These are phyloP conservation scores for Masnerella sp. DNA, from an alignment of 2,888 invertebrate species.

Conservation along the genomic window DNA sequence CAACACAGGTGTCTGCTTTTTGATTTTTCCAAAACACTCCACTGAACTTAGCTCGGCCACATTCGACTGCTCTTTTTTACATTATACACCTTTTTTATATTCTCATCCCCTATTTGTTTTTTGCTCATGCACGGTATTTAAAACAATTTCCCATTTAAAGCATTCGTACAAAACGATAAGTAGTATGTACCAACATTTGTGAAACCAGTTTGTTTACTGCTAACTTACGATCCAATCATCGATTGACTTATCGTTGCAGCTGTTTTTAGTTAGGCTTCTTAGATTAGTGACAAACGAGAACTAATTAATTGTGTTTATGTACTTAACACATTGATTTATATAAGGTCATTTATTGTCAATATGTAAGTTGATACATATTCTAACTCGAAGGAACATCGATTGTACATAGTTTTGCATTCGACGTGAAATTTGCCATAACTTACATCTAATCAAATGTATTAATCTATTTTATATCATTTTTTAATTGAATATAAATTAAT, in stretches of 20 bases:
- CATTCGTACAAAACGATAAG: conserved; percentile 33
- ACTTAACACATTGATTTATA: conserved; percentile 24
- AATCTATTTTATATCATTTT: too few relatives aligned
- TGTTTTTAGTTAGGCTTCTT: conserved; percentile 40
- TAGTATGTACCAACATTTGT: conserved; percentile 31
- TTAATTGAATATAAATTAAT: too few relatives aligned
- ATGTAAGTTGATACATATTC: conserved; percentile 14
- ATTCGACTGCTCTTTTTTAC: too few relatives aligned
- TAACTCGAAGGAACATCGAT: conserved; percentile 13
- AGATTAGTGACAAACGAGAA: conserved; percentile 22
- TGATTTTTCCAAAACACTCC: too few relatives aligned
- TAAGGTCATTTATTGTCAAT: conserved; percentile 31
- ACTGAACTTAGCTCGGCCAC: too few relatives aligned
- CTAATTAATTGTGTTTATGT: conserved; percentile 38
- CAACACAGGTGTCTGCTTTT: conserved; percentile 2
- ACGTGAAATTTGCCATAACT: conserved; percentile 12
- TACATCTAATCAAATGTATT: too few relatives aligned
- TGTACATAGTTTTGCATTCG: conserved; percentile 22
- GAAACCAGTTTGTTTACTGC: conserved; percentile 31
- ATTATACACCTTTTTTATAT: too few relatives aligned
- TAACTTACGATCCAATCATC: conserved; percentile 18
- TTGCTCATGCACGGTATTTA: too few relatives aligned
- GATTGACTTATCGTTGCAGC: conserved; percentile 26
- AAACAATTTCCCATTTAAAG: conserved; percentile 6
- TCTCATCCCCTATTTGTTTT: too few relatives aligned